Base-by-base conservation (phyloP, 1,140 invertebrate species). In the Bombyx mandarina region DNA sequence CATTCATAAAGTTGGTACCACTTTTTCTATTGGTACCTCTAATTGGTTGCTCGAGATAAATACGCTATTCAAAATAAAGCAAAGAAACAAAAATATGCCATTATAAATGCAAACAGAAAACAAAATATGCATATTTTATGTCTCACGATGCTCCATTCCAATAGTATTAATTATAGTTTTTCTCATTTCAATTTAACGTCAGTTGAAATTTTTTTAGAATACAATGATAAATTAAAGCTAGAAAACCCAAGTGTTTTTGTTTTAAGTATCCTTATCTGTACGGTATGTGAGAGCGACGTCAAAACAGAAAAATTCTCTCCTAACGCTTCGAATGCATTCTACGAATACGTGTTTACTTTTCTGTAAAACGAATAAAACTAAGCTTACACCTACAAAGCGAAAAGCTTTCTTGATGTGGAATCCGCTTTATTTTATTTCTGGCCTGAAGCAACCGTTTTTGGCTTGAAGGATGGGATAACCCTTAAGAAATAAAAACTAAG, bases 271-370 rank as follows among this genome's bases (percentile, higher is more conserved):
- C n/a, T n/a, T 6, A 18, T 49, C 10, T 49, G 48, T 12, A 42
- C 46, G n/a, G 54, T 18, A 22, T 22, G 52, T n/a, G 26, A 43
- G 26, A 52, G 47, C 12, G 26, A 12, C 53, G 53, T 52, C 59
- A 61, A 54, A 46, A 55, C 52, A 43, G 63, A 66, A 66, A 60
- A 67, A 55, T 58, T 56, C 52, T 46, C 12, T 10, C 53, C 48
- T 49, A 52, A 52, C 57, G 57, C 22, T 59, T 59, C 52, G 46
- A 70, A 65, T 65, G 65, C 67, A 67, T 63, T 60, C 48, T 1
- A 5, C 26, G 26, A 35, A 35, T 35, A 35, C 26, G 26, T 52
- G 65, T 66, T 66, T 69, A 56, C 60, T 62, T 58, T 63, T 50
- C 51, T 61, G 56, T 56, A 60, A 61, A 58, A 54, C 52, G 53